These are phyloP conservation scores for Parotocinclus haroldoi DNA, from an alignment of 2,797 vertebrate species.

Conservation along the genomic window DNA sequence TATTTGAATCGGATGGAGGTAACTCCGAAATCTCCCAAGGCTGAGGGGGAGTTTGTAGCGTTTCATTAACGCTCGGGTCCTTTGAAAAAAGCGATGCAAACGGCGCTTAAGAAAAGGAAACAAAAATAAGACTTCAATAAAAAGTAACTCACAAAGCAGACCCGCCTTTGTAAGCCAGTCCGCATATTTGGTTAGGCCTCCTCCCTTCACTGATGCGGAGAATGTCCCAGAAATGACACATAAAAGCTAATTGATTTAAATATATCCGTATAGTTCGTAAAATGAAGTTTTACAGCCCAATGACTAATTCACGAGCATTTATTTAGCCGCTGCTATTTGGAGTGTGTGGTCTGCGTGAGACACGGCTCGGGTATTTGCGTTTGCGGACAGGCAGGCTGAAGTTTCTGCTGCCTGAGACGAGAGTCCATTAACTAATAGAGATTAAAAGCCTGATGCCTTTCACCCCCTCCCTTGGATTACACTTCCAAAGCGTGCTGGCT, in stretches of 20 bases:
- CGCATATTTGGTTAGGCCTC: slow-evolving; percentile 17
- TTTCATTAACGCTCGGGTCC: slow-evolving; percentile 45
- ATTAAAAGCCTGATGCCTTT: slow-evolving; percentile 73
- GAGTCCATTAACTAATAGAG: slow-evolving; percentile 77
- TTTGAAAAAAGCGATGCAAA: slow-evolving; percentile 34
- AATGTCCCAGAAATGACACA: slow-evolving; percentile 30
- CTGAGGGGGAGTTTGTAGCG: slow-evolving; percentile 78
- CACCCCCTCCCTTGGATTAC: slow-evolving; percentile 57
- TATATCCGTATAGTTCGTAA: slow-evolving; percentile 27
- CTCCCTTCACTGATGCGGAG: slow-evolving; percentile 25
- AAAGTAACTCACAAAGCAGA: slow-evolving; percentile 4
- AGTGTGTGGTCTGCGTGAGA: slow-evolving; percentile 11
- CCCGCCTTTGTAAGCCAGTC: slow-evolving; percentile 11
- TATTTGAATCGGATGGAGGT: slow-evolving; percentile 91
- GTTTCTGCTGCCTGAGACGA: slow-evolving; percentile 44
- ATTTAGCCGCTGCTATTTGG: slow-evolving; percentile 28
- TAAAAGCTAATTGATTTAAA: slow-evolving; percentile 46
- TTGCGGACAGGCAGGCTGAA: slow-evolving; percentile 40
- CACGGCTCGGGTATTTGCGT: slow-evolving; percentile 1
- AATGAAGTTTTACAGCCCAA: slow-evolving; percentile 26
- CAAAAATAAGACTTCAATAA: slow-evolving; percentile 34
- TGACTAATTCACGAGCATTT: slow-evolving; percentile 31
- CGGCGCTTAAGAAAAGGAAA: slow-evolving; percentile 19
- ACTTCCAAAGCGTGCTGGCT: slow-evolving; percentile 69
- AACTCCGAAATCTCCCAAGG: slow-evolving; percentile 77